Evolutionary conservation across 2,888 invertebrate genomes (phyloP), one percentile per base, ranked within the genome.

Genomic region (Myopa tessellatipennis): DNA sequence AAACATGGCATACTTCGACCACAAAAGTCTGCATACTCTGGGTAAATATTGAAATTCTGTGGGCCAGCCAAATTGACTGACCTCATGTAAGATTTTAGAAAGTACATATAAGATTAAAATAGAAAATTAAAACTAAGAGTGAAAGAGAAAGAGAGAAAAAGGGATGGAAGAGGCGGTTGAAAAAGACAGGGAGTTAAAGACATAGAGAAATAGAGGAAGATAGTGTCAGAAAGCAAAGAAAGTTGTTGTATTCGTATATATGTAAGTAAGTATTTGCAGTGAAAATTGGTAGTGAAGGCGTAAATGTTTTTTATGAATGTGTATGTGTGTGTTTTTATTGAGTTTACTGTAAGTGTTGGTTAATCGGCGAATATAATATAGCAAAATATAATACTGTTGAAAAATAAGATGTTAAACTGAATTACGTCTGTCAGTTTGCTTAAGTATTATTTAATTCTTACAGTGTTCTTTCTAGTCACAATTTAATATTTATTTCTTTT

Each of bases 101-200:
- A 65, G 65, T 34, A n/a, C n/a, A n/a, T n/a, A 8, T 65, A 65
- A 65, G 34, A 36, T 65, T 14, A 65, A 38, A 36, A n/a, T 65
- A 65, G 38, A 55, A 55, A 55, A 55, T 14, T 55, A 2, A 55
- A 55, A 55, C 5, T 55, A n/a, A 5, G 55, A n/a, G 73, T 74
- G 55, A 55, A 12, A 74, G 71, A 73, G 63, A 52, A 73, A 70
- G 75, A 18, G 52, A 50, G 26, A 45, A 67, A 75, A 45, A 67
- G n/a, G 45, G 40, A 16, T n/a, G 10, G n/a, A n/a, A n/a, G n/a
- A n/a, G n/a, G 50, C 55, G 26, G 18, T 50, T 63, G 63, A 63
- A 61, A 52, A n/a, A 73, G 50, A 12, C 34, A 45, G 50, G 70
- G 45, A 61, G 26, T 18, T n/a, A 61, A n/a, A 12, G 58, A n/a